Percentiles rank a stretch among this genome's conserved stretches.
phyloP scores from a whole-genome alignment of 2,113 vertebrate species.

The Empidonax alnorum region DNA sequence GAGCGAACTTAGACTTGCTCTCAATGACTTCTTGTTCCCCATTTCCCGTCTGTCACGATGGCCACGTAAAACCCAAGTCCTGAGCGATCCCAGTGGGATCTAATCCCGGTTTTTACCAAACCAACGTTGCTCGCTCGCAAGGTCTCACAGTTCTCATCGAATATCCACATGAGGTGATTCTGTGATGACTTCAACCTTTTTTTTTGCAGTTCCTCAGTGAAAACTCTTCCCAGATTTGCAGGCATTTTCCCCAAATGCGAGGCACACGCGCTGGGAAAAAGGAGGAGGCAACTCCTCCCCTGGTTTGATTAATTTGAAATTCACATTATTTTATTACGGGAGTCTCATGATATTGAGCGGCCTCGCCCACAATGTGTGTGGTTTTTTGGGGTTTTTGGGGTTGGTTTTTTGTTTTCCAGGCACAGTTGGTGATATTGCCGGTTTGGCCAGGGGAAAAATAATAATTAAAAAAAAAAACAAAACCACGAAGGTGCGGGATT shows the following conservation, averaged over 20 bases:
- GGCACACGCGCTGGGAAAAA: constrained; percentile 5
- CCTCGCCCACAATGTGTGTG: constrained; percentile 66
- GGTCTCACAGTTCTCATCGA: not conserved
- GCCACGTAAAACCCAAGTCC: not conserved
- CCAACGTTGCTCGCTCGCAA: fast-evolving
- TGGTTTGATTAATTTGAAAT: constrained; percentile 20
- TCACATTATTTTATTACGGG: constrained; percentile 40
- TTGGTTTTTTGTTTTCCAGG: not conserved
- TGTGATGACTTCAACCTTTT: not conserved
- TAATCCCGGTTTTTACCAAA: not conserved
- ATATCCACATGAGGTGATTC: not conserved
- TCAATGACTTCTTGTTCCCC: fast-evolving
- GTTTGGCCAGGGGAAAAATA: not conserved
- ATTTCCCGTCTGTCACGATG: not conserved
- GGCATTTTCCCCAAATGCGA: not conserved
- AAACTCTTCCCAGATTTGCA: not conserved
- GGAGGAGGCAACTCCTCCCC: not conserved
- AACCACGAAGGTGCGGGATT: not conserved
- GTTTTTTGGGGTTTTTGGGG: constrained; percentile 44
- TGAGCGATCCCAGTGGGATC: not conserved
- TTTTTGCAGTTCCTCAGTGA: not conserved
- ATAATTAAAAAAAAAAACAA: not conserved
- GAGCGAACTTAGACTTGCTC: not conserved
- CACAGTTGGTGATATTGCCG: constrained; percentile 1
- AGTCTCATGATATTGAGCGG: constrained; percentile 41